These are phyloP conservation scores for Sardinella longiceps DNA, from an alignment of 2,797 vertebrate genomes.

Conservation along the genomic window DNA sequence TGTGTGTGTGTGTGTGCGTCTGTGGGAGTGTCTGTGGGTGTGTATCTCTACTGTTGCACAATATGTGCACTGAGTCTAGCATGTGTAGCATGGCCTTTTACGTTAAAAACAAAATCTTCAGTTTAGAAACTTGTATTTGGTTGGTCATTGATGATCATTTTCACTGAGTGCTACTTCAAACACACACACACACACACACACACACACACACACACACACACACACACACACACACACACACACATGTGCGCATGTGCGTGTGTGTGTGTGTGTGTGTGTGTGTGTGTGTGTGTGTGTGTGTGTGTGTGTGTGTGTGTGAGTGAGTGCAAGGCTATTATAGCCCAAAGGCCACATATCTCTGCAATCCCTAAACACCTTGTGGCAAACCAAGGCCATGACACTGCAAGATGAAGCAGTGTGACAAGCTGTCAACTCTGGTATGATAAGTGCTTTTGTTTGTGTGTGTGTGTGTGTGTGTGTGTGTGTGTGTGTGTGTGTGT, in stretches of 20 bases:
- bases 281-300: constrained; percentile 35
- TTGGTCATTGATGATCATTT: background rate
- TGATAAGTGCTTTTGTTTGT: constrained; percentile 37
- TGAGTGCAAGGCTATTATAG: background rate
- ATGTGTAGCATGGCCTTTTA: background rate
- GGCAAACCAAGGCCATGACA: constrained; percentile 19
- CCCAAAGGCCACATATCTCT: background rate
- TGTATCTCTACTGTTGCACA: background rate
- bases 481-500: constrained; percentile 5
- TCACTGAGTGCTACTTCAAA: background rate
- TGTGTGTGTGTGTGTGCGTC: background rate
- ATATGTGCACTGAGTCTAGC: too few relatives aligned
- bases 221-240: background rate
- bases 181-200: background rate
- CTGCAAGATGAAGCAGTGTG: constrained; percentile 1
- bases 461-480: background rate
- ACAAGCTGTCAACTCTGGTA: constrained; percentile 23
- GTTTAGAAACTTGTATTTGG: background rate
- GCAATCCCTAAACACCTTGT: constrained; percentile 5
- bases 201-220: constrained; percentile 26
- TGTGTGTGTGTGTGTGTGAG: constrained; percentile 33
- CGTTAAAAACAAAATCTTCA: background rate
- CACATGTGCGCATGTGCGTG: too few relatives aligned
- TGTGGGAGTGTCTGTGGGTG: background rate
- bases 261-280: constrained; percentile 37